These are phyloP conservation scores for Hesperia comma DNA, from an alignment of 2,888 invertebrate species.

Conservation along the genomic window DNA sequence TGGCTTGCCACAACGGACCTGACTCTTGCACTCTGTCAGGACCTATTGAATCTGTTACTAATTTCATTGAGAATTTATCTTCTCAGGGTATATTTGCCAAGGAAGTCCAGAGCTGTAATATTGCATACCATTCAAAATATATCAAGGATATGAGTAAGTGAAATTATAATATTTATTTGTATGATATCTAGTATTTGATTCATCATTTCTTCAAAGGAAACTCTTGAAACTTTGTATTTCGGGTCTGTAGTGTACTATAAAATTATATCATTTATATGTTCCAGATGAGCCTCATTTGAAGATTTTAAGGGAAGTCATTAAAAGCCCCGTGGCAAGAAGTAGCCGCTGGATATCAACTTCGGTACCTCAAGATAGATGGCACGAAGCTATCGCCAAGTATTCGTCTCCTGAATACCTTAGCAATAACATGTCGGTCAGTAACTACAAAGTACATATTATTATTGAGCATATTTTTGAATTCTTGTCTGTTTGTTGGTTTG, in stretches of 20 bases:
- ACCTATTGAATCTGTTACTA: conserved; percentile 81
- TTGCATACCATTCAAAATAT: conserved; percentile 92
- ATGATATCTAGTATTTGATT: too few species aligned
- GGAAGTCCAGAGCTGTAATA: conserved; percentile 78
- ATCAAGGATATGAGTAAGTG: conserved; percentile 66
- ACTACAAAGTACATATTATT: not conserved
- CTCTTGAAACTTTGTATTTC: too few species aligned
- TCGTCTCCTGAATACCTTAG: conserved; percentile 93
- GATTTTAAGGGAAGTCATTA: conserved; percentile 84
- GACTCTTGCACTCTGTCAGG: conserved; percentile 89
- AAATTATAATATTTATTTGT: too few species aligned
- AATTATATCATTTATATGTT: conserved; percentile 12
- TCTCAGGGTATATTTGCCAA: conserved; percentile 45
- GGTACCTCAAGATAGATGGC: conserved; percentile 86
- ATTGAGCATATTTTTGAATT: too few species aligned
- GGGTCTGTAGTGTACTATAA: too few species aligned
- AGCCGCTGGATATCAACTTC: conserved; percentile 92
- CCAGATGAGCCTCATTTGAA: conserved; percentile 63
- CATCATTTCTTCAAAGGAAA: too few species aligned
- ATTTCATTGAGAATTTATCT: conserved; percentile 71
- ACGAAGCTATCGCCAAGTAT: conserved; percentile 59
- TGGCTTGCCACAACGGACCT: conserved; percentile 89
- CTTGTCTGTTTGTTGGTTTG: too few species aligned
- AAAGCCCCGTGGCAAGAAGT: conserved; percentile 85
- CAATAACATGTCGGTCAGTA: conserved; percentile 87